A percentile compares a stretch with the other conserved stretches of the same genome.
Evolutionary conservation across 2,888 invertebrate species (phyloP).

Genomic region (Meiosimyza decipiens): DNA sequence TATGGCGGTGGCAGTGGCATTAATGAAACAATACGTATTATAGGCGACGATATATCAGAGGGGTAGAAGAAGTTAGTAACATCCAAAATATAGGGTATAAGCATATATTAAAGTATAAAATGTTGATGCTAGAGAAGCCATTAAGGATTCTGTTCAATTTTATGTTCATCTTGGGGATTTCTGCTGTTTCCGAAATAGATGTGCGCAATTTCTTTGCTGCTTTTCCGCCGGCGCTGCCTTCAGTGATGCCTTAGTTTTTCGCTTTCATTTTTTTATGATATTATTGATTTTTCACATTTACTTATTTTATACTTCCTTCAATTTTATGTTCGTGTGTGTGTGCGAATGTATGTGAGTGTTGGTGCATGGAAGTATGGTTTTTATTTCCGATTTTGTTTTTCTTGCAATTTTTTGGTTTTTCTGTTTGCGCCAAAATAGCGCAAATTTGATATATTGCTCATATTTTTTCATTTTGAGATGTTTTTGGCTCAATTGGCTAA

Average conservation of each 20-base stretch:
- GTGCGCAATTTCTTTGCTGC: conserved; percentile 18
- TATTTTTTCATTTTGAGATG: conserved; percentile 11
- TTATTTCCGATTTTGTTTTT: no score
- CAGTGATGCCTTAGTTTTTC: no score
- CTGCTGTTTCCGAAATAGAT: conserved; percentile 19
- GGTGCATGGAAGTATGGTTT: no score
- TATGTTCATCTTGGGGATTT: conserved; percentile 30
- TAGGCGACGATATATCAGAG: no score
- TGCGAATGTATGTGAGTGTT: no score
- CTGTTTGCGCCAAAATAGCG: background rate
- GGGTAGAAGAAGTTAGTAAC: background rate
- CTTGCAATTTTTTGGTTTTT: conserved; percentile 5
- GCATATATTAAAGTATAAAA: conserved; percentile 7
- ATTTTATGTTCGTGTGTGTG: no score
- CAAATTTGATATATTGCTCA: conserved; percentile 22
- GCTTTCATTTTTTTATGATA: no score
- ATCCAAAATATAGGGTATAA: background rate
- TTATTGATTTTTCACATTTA: no score
- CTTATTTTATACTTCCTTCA: no score
- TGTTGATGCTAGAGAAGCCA: conserved; percentile 29
- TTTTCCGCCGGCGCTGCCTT: background rate
- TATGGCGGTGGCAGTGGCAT: no score
- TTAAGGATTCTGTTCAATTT: conserved; percentile 30
- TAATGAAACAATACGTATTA: no score
- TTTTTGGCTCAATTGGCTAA: background rate